phyloP scores from a whole-genome alignment of 2,113 vertebrate species.

The Vulpes ferrilata region DNA sequence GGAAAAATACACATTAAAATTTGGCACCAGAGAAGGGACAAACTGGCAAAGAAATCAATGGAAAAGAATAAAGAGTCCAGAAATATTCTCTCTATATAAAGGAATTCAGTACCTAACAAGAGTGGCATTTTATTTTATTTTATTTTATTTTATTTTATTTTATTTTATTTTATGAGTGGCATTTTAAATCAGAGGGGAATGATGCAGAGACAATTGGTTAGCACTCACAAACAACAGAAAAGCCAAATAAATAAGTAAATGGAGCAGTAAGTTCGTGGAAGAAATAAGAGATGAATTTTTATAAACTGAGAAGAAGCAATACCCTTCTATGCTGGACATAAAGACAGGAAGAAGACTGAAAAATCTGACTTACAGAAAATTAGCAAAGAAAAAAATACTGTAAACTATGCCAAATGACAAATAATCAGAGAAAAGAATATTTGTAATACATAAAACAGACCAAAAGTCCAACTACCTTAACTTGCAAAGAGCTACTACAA shows the following conservation, averaged over 20 bases:
- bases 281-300: conserved; percentile 7
- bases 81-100: conserved; percentile 31
- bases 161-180: neutral
- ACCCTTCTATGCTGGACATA: conserved; percentile 6
- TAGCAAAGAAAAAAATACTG: neutral
- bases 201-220: neutral
- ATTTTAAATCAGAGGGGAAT: conserved; percentile 22
- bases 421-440: neutral
- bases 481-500: neutral
- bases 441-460: conserved; percentile 25
- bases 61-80: neutral
- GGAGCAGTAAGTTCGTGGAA: neutral
- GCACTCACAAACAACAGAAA: neutral
- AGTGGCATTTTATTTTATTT: neutral
- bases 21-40: neutral
- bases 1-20: conserved; percentile 38
- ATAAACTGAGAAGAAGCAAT: conserved; percentile 3
- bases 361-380: neutral
- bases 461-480: neutral
- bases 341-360: neutral
- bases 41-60: conserved; percentile 48
- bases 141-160: neutral
- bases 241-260: conserved; percentile 23
- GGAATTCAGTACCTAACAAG: neutral
- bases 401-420: neutral